Conservation (phyloP, 1,140 invertebrate species). For the Lysiphlebus fabarum region DNA sequence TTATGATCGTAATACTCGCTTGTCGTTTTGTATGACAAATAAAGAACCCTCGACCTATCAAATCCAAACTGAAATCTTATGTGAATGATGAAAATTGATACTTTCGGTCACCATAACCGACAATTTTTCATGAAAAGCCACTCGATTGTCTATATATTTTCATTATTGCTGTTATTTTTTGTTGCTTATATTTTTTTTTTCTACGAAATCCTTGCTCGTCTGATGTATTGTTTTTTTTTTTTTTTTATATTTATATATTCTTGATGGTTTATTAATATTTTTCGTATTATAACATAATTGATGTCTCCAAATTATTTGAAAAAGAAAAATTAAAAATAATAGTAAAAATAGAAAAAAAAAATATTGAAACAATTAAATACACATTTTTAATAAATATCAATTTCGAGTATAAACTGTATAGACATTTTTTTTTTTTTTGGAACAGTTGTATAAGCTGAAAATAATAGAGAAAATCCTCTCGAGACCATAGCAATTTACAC, state of each 20-base stretch:
- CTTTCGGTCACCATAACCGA: neutral
- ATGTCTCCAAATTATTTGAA: no score
- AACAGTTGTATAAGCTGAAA: neutral
- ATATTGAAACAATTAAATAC: no score
- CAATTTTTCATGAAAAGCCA: slow-evolving; percentile 18
- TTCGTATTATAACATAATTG: no score
- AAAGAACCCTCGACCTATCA: slow-evolving; percentile 11
- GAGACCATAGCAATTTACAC: neutral
- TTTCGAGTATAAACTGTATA: no score
- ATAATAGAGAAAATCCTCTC: neutral
- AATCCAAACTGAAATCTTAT: no score
- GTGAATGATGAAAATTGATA: slow-evolving; percentile 3
- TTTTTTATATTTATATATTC: slow-evolving; percentile 3
- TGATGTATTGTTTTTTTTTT: slow-evolving; percentile 2
- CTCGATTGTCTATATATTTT: slow-evolving; percentile 18
- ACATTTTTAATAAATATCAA: no score
- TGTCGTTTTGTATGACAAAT: neutral
- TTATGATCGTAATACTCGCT: slow-evolving; percentile 9
- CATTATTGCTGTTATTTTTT: slow-evolving; percentile 23
- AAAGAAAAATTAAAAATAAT: no score
- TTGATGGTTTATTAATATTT: neutral
- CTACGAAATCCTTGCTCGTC: slow-evolving; percentile 22
- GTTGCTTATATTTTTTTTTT: slow-evolving; percentile 8
- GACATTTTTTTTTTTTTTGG: no score
- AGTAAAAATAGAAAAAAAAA: no score